These are phyloP conservation scores for Sceliomorpha sp. DNA, from an alignment of 2,888 invertebrate genomes.

Conservation along the genomic window DNA sequence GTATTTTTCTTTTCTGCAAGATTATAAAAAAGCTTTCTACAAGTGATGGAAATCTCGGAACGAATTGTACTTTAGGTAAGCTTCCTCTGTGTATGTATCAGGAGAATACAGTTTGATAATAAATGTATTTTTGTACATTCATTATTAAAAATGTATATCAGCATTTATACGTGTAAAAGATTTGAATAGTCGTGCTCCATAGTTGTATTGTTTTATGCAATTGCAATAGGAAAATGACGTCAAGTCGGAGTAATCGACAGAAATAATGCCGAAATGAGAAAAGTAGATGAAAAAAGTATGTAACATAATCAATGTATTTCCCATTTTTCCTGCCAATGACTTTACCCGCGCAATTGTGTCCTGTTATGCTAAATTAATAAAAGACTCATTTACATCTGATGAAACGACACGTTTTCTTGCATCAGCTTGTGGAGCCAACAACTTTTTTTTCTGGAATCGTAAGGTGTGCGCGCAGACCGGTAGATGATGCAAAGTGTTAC, in stretches of 20 bases:
- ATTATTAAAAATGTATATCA: no score
- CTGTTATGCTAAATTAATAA: slow-evolving; percentile 44
- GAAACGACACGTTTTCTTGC: slow-evolving; percentile 76
- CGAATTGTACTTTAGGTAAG: no score
- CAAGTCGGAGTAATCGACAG: slow-evolving; percentile 1
- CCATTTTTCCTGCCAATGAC: slow-evolving; percentile 21
- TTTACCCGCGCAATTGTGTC: slow-evolving; percentile 31
- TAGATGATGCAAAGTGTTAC: slow-evolving; percentile 76
- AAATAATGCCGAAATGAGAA: not conserved
- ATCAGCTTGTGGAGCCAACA: slow-evolving; percentile 74
- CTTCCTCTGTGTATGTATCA: no score
- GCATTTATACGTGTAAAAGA: no score
- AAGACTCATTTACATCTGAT: slow-evolving; percentile 63
- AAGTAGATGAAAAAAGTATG: not conserved
- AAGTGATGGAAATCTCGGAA: no score
- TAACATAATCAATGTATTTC: slow-evolving; percentile 25
- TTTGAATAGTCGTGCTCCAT: no score
- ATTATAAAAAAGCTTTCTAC: no score
- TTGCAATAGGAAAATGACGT: no score
- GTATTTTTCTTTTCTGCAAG: no score
- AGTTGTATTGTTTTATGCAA: no score
- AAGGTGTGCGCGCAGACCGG: slow-evolving; percentile 74
- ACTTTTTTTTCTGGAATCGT: slow-evolving; percentile 69
- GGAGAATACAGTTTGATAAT: no score
- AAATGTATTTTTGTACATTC: no score